A percentile compares a stretch with the other conserved stretches of the same genome.
phyloP scores from a whole-genome alignment of 2,888 invertebrate genomes.

The Leptinotarsa juncta region DNA sequence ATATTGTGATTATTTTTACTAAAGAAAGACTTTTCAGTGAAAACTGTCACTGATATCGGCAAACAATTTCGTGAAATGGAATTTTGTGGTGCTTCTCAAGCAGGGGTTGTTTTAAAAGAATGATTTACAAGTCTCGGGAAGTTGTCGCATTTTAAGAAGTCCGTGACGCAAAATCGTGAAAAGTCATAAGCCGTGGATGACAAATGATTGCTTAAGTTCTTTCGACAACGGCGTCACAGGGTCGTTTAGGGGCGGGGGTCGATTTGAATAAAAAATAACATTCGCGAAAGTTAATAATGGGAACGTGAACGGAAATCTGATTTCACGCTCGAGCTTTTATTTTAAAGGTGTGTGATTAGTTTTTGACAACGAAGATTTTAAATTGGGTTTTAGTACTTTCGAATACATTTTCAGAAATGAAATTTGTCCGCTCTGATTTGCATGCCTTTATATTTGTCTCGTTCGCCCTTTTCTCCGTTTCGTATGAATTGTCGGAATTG shows the following conservation, averaged over 20 bases:
- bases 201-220: conserved; percentile 63
- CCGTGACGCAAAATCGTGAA: conserved; percentile 50
- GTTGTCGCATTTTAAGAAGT: conserved; percentile 50
- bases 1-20: no score
- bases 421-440: conserved; percentile 56
- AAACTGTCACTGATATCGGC: no score
- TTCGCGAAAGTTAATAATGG: conserved; percentile 67
- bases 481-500: not conserved
- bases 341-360: conserved; percentile 64
- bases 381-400: conserved; percentile 64
- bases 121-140: conserved; percentile 52
- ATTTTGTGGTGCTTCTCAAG: not conserved
- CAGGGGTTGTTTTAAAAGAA: conserved; percentile 26
- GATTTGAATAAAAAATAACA: conserved; percentile 68
- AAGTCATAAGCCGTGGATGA: conserved; percentile 64
- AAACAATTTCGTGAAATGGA: not conserved
- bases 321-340: conserved; percentile 63
- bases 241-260: conserved; percentile 47
- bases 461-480: conserved; percentile 34
- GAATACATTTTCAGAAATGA: conserved; percentile 61
- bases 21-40: no score
- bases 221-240: conserved; percentile 51
- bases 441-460: conserved; percentile 45
- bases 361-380: conserved; percentile 64
- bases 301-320: conserved; percentile 67